These are phyloP conservation scores for Arenaria interpres DNA, from an alignment of 2,113 vertebrate species.

Conservation along the genomic window DNA sequence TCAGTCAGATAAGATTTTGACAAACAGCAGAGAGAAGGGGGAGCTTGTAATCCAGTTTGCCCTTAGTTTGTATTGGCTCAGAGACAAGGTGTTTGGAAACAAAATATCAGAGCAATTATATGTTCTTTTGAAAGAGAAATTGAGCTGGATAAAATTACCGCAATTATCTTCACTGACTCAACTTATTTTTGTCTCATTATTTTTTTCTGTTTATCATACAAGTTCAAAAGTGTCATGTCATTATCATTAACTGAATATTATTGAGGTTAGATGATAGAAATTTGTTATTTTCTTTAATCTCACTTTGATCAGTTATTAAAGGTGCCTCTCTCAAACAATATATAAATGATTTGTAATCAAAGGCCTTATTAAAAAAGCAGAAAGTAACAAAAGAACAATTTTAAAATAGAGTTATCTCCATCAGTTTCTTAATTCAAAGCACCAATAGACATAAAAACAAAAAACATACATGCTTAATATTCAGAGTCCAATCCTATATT, in stretches of 20 bases:
- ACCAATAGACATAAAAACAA: neutral
- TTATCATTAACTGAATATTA: neutral
- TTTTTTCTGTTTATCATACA: neutral
- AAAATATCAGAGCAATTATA: slow-evolving; percentile 21
- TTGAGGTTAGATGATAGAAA: neutral
- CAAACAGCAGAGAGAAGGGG: neutral
- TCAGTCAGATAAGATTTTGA: neutral
- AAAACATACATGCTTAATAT: neutral
- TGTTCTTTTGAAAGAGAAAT: slow-evolving; percentile 6
- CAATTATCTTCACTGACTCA: neutral
- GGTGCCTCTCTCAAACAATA: neutral
- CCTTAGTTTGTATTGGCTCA: neutral
- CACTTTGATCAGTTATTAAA: neutral
- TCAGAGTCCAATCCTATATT: neutral
- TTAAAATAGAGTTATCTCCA: neutral
- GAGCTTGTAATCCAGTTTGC: neutral
- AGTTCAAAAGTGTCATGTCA: neutral
- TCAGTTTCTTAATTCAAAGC: neutral
- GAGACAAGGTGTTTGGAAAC: neutral
- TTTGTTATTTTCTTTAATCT: neutral
- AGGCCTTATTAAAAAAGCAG: neutral
- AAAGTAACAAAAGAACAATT: neutral
- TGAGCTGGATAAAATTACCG: neutral
- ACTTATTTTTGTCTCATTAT: neutral
- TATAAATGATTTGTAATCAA: neutral